Base-by-base conservation (phyloP, 2,888 invertebrate species). In the Pterobdella sp. region DNA sequence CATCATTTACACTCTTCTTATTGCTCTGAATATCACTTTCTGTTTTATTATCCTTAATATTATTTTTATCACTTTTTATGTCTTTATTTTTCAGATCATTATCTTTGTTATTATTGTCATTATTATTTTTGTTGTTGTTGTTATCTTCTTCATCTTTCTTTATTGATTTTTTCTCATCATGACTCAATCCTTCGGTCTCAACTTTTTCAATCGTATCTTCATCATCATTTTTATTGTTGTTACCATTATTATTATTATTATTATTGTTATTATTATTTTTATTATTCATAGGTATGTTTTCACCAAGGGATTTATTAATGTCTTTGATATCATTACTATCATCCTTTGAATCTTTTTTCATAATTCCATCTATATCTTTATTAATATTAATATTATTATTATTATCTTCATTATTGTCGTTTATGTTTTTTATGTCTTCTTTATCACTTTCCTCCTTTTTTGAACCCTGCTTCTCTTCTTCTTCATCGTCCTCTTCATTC, bases 261-360 rank as follows among this genome's bases (percentile, higher is more conserved):
- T 63, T 63, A 7, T 68, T 36, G 22, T 68, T 68, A 29, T 37
- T 36, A 36, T 68, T 29, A 35, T 32, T 26, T 37, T 68, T 35
- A n/a, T 35, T 68, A 29, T 36, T 68, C 22, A 14, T 14, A 42
- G 7, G 7, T 22, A 14, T 42, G 7, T 42, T 42, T 22, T 42
- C 22, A 14, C 22, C 7, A 42, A 14, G 7, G 10, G 7, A 14
- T 42, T 42, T 42, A 7, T 42, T 42, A 14, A 14, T 14, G 22
- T 42, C 22, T 22, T 42, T 42, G 7, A 14, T 42, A 7, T 42
- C 22, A 14, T 42, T 14, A 42, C 22, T 42, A 7, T 42, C 22
- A 14, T 42, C 22, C 49, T 42, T 42, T 42, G 7, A 42, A 42
- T 42, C 22, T 22, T 42, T 42, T 42, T 42, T 42, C 36, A 36